Evolutionary conservation across 1,140 invertebrate species (phyloP), one percentile per base, ranked within the genome.

Genomic region (Fopius arisanus): DNA sequence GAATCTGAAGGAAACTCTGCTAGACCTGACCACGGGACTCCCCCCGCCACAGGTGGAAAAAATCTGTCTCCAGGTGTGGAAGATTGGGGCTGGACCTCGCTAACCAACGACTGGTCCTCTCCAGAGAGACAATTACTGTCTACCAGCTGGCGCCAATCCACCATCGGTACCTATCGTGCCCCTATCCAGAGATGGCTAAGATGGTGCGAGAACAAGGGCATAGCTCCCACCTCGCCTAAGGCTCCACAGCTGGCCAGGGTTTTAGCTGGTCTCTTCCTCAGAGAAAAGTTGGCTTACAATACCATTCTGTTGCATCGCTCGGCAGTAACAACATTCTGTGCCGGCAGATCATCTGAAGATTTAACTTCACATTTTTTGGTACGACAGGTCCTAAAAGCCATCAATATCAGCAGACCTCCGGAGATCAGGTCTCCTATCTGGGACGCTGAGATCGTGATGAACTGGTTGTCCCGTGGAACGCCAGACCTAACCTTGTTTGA

Each of bases 301-400:
- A 78, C 81, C 1, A 81, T 84, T 75, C 70, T 84, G 28, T 79
- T 84, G 3, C 78, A 84, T 72, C 83, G 82, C 70, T 83, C 81
- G 3, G 78, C 75, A 31, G 78, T 83, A 62, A 26, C 76, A 0
- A 80, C 79, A 2, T 75, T 84, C 59, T 82, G 80, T 63, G 77
- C 79, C 48, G 48, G 41, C 23, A 51, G 33, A 26, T 37, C 21
- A 33, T 12, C 31, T 4, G 40, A 7, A 10, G 19, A 48, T 29
- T 12, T 73, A 21, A 1, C 48, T 0, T 48, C 63, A 23, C 14
- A 72, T 3, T 72, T 72, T n/a, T n/a, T 74, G 1, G 65, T 74
- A 10, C 23, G 40, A 2, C 67, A 73, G 28, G 54, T 76, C 2
- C 26, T 76, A 26, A 76, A 68, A 41, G 70, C 65, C 14, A 67